phyloP scores from a whole-genome alignment of 1,140 invertebrate genomes.

The Meloidogyne chitwoodi region DNA sequence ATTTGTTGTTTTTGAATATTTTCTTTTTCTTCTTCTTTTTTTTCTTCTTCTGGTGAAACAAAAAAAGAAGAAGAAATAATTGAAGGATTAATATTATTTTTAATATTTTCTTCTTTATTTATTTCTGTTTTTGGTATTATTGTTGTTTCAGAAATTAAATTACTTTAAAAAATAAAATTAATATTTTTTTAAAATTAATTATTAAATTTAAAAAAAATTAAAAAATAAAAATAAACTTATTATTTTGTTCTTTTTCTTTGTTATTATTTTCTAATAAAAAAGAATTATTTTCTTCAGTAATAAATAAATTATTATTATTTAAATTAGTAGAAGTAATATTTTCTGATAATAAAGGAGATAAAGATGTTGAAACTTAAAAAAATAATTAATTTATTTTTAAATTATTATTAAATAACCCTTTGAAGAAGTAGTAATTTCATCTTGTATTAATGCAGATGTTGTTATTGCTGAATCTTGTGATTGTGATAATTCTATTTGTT shows the following conservation, averaged over 20 bases:
- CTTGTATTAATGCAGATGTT: background rate
- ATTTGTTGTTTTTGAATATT: background rate
- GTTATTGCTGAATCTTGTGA: background rate
- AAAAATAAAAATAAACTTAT: too few relatives aligned
- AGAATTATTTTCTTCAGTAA: background rate
- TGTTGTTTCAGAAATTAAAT: background rate
- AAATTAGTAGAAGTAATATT: too few relatives aligned
- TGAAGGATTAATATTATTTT: background rate
- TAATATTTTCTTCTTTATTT: background rate
- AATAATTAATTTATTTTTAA: background rate
- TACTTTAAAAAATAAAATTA: background rate
- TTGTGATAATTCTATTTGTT: background rate
- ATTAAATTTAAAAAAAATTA: too few relatives aligned
- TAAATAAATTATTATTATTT: too few relatives aligned
- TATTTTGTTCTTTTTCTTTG: background rate
- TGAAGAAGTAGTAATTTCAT: background rate
- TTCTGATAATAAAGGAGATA: too few relatives aligned
- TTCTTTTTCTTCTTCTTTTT: background rate
- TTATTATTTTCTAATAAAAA: background rate
- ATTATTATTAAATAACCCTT: background rate
- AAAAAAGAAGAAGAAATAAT: background rate
- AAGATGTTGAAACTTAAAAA: background rate
- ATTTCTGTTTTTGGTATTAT: background rate
- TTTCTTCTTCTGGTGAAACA: background rate
- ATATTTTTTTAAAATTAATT: too few relatives aligned